Evolutionary conservation across 2,113 vertebrate genomes (phyloP), one percentile per base, ranked within the genome.

Genomic region (Carassius carassius): DNA sequence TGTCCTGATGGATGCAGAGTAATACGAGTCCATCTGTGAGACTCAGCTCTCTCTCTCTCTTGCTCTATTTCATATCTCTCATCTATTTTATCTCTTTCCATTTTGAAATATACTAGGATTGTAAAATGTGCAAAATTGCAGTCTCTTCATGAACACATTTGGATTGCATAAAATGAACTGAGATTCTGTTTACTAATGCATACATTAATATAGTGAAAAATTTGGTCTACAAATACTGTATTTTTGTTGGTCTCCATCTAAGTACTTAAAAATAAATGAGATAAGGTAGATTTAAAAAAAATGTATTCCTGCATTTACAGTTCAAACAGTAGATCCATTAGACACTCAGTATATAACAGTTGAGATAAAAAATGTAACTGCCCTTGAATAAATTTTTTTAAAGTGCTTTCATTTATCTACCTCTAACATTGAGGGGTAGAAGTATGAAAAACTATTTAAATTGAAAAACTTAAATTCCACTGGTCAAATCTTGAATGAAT

Each of bases 1-100:
- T 84, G 86, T 85, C 87, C 79, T 87, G 88, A 88, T 90, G 89
- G 83, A 79, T 84, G 85, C 62, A 81, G 41, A 29, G 58, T 86
- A 86, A 81, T 85, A 58, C 32, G 56, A 25, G n/a, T 78, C 73
- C 21, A 21, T 77, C 44, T 74, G 58, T 49, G 56, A 47, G 60
- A 49, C 58, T 77, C 62, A 0, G 3, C 63, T 67, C 23, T 13
- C 63, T 17, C 63, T 17, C 32, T 5, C 67, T 11, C 14, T 69
- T 8, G 3, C 63, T 32, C 29, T 35, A 32, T 54, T 54, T 54
- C 51, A 6, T 23, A 21, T 23, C 41, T 47, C 41, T 63, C 62
- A 25, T 23, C 25, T 1, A 25, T 4, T 74, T 49, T 49, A 23
- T 49, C 13, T 17, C 14, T 76, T 19, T 16, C 19, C 29, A 70